Evolutionary conservation across 2,888 invertebrate species (phyloP), one percentile per base, ranked within the genome.

Genomic region (Melipona bicolor): DNA sequence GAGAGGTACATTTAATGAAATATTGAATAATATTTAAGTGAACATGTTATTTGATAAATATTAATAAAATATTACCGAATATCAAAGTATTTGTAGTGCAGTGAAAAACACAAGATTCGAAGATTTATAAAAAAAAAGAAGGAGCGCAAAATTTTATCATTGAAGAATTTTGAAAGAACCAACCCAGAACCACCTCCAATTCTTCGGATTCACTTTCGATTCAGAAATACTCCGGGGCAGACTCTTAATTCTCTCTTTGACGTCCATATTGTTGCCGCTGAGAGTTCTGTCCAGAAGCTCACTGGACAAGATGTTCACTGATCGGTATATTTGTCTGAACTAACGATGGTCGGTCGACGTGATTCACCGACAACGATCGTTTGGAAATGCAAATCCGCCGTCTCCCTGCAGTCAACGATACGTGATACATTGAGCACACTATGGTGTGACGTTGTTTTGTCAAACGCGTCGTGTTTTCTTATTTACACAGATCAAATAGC

Each of bases 131-230:
- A 13, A 64, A 13, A 13, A 15, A 32, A 65, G 0, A 15, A 32
- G 19, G 13, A 43, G 17, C 43, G 2, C 6, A 11, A 43, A 1
- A 43, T 9, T 43, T 43, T 1, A 43, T 43, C 43, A 9, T 43
- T 43, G 43, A 43, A 43, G 43, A 43, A 43, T 43, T 9, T 43
- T 43, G 43, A 36, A 32, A 17, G 1, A 65, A 85, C 85, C 27
- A 65, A 92, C 92, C 91, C 83, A 79, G 49, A 86, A 87, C 87
- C 87, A 89, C 61, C 84, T 92, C 93, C 92, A 92, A 21, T 88
- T 87, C 77, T 88, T 91, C 32, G 91, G 89, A n/a, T 90, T 85
- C 61, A 91, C 76, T 81, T 89, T 92, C 92, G 91, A 91, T 65
- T 88, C 92, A 36, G 87, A 56, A 54, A 93, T 88, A 76, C 91